Percentiles rank a stretch among this genome's conserved stretches.
Evolutionary conservation across 2,888 invertebrate species (phyloP).

Genomic region (Escarpia spicata): DNA sequence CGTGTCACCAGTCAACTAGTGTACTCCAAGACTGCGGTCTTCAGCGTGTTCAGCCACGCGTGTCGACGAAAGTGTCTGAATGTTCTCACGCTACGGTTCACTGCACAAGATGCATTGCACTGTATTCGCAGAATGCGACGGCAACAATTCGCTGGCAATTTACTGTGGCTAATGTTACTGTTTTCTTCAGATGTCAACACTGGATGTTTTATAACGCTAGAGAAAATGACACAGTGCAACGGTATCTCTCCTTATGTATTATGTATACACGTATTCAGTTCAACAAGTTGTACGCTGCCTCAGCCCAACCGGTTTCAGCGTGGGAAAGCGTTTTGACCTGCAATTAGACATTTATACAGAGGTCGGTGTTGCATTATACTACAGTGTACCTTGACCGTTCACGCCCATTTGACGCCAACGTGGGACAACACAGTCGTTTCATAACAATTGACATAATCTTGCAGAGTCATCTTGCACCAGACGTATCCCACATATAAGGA

Average conservation of each 20-base stretch:
- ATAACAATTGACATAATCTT: neutral
- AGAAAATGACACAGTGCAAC: neutral
- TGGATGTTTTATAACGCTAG: neutral
- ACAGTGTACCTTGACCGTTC: neutral
- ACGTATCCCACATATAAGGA: too few species aligned
- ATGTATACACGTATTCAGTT: neutral
- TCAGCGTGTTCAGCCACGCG: neutral
- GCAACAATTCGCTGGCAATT: neutral
- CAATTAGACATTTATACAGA: neutral
- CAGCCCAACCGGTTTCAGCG: neutral
- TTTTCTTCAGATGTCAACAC: neutral
- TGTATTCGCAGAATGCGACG: neutral
- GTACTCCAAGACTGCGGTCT: neutral
- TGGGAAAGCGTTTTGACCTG: neutral
- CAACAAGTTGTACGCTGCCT: neutral
- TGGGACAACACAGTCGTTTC: neutral
- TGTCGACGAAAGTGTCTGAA: neutral
- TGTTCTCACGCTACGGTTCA: constrained; percentile 5
- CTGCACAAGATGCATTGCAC: neutral
- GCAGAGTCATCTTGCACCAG: neutral
- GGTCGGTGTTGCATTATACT: neutral
- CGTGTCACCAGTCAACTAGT: neutral
- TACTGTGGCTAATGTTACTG: neutral
- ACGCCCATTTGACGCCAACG: neutral
- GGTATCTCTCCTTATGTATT: neutral